These are phyloP conservation scores for Cassiopea andromeda DNA, from an alignment of 30 jellyfish, hydroid and myxozoan genomes.

Conservation along the genomic window DNA sequence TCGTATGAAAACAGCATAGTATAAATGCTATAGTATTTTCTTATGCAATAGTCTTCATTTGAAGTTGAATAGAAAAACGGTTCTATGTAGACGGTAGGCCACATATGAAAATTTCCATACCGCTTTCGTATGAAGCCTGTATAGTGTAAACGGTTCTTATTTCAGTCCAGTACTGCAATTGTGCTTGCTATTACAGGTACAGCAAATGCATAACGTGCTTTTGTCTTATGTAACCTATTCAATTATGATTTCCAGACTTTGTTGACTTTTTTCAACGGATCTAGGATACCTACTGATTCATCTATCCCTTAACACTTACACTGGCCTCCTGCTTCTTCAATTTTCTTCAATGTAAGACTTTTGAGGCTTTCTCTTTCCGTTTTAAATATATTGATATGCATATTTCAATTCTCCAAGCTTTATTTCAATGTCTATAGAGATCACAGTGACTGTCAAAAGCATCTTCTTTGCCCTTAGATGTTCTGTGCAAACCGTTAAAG, in stretches of 20 bases:
- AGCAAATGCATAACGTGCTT: neutral
- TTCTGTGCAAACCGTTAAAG: neutral
- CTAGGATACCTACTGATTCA: neutral
- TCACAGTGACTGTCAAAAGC: neutral
- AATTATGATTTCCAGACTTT: neutral
- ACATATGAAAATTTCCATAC: too few relatives aligned
- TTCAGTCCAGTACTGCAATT: neutral
- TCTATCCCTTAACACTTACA: neutral
- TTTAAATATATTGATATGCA: neutral
- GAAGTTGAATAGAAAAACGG: too few relatives aligned
- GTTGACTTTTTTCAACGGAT: neutral
- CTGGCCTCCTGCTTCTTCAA: neutral
- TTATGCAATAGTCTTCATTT: too few relatives aligned
- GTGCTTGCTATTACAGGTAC: slow-evolving; percentile 8
- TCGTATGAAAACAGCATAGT: too few relatives aligned
- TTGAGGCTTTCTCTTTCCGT: neutral
- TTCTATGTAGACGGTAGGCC: too few relatives aligned
- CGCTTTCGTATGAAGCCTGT: too few relatives aligned
- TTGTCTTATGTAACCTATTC: neutral
- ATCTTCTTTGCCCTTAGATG: neutral
- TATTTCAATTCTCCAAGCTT: neutral
- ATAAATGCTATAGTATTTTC: too few relatives aligned
- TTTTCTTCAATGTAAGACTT: neutral
- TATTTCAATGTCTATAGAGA: neutral
- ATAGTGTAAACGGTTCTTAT: too few relatives aligned